These are phyloP conservation scores for Trididemnum nubilum DNA, from an alignment of 23 tunicate genomes.

Conservation along the genomic window DNA sequence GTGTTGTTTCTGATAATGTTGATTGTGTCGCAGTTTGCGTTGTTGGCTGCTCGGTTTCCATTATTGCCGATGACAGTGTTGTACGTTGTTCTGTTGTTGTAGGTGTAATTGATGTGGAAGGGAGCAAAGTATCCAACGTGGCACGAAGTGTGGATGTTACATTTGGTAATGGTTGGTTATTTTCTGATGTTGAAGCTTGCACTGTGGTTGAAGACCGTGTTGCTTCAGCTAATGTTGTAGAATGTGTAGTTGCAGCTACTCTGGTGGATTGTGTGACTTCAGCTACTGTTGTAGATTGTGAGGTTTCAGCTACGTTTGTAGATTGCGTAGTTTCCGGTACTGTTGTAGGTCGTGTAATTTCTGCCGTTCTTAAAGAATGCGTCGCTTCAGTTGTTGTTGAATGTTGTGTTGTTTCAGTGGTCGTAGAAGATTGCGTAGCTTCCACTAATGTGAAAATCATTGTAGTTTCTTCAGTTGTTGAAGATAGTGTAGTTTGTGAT, in stretches of 20 bases:
- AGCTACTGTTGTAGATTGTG: neutral
- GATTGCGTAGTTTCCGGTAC: conserved; percentile 1
- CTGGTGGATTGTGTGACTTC: neutral
- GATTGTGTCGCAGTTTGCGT: neutral
- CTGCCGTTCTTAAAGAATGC: neutral
- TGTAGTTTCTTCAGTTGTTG: neutral
- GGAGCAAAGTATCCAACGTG: too few species aligned
- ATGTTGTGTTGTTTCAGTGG: neutral
- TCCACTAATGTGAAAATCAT: too few species aligned
- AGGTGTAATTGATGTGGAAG: too few species aligned
- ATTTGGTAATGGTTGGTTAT: too few species aligned
- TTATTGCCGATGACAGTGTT: neutral
- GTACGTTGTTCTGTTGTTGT: neutral
- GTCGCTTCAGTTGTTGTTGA: neutral
- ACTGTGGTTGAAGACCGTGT: too few species aligned
- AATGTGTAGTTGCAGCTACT: too few species aligned
- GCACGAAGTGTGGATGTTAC: too few species aligned
- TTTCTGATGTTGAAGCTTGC: too few species aligned
- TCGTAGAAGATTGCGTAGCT: neutral
- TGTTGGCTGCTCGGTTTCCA: neutral
- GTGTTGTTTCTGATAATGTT: neutral
- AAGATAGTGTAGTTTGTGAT: neutral
- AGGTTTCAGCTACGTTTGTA: neutral
- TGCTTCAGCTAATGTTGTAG: too few species aligned
- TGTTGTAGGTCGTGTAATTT: neutral